Percentiles rank a stretch among this genome's conserved stretches.
Conservation (phyloP, 2,113 vertebrate species). For the Peromyscus maniculatus region DNA sequence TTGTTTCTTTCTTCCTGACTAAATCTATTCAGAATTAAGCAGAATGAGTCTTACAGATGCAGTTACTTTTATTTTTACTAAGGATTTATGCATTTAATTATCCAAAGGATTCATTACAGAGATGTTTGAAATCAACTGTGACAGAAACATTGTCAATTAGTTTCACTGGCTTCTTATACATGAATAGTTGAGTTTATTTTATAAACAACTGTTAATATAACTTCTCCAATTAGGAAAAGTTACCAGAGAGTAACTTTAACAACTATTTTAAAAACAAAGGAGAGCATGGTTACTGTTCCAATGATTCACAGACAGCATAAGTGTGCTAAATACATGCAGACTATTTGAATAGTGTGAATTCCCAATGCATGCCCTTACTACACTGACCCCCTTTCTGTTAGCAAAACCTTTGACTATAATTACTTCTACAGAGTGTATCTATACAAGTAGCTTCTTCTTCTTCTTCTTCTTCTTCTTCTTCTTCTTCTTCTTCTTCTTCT, state of each 20-base stretch:
- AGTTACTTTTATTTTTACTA: constrained; percentile 72
- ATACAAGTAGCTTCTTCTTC: neutral
- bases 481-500: too few species aligned
- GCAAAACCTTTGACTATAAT: neutral
- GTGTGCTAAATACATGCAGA: constrained; percentile 4
- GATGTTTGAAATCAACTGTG: constrained; percentile 80
- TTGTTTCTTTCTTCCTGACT: neutral
- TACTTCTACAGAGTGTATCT: neutral
- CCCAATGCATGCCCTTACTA: neutral
- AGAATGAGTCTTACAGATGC: constrained; percentile 58
- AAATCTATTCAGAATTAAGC: constrained; percentile 10
- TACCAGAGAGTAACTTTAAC: constrained; percentile 63
- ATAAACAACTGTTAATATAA: constrained; percentile 75
- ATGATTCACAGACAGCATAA: constrained; percentile 35
- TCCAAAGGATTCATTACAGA: constrained; percentile 77
- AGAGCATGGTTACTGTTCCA: constrained; percentile 21
- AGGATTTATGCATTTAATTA: constrained; percentile 75
- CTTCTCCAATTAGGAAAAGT: constrained; percentile 73
- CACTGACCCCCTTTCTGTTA: neutral
- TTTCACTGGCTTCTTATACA: constrained; percentile 75
- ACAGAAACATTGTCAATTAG: constrained; percentile 80
- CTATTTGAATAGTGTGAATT: neutral
- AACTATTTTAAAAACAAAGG: constrained; percentile 56
- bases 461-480: too few species aligned
- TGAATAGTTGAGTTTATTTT: constrained; percentile 76